phyloP scores from a whole-genome alignment of 1,140 invertebrate genomes.

The Aethina tumida region DNA sequence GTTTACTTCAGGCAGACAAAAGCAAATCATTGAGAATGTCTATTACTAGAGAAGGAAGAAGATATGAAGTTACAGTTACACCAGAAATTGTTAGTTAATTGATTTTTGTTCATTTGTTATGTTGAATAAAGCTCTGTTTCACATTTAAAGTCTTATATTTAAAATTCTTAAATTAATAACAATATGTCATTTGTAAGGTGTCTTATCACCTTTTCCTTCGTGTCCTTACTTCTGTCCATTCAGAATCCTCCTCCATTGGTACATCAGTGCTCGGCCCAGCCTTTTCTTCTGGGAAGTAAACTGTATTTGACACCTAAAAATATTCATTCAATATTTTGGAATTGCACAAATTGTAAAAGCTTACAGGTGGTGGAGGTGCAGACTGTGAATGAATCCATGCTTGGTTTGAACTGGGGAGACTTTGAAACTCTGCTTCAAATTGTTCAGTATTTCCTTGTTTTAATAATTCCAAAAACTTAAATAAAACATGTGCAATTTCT shows the following conservation, averaged over 20 bases:
- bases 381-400: conserved; percentile 16
- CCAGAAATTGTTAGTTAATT: conserved; percentile 28
- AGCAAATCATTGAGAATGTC: conserved; percentile 22
- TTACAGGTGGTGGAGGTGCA: conserved; percentile 20
- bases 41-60: conserved; percentile 22
- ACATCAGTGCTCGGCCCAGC: conserved; percentile 28
- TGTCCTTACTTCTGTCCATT: conserved; percentile 47
- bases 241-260: conserved; percentile 41
- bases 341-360: too few species aligned
- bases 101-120: conserved; percentile 3
- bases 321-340: too few species aligned
- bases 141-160: background rate
- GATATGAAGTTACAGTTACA: conserved; percentile 18
- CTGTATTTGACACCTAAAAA: too few species aligned
- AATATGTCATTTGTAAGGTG: conserved; percentile 3
- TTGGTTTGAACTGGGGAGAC: conserved; percentile 16
- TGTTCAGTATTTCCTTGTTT: conserved; percentile 33
- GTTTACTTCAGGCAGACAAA: conserved; percentile 13
- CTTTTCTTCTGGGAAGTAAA: too few species aligned
- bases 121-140: conserved; percentile 1
- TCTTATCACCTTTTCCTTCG: conserved; percentile 30
- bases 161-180: conserved; percentile 1
- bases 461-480: conserved; percentile 37
- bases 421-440: conserved; percentile 23
- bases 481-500: conserved; percentile 40